Conservation (phyloP, 2,113 vertebrate species). For the Hippocampus barbouri region DNA sequence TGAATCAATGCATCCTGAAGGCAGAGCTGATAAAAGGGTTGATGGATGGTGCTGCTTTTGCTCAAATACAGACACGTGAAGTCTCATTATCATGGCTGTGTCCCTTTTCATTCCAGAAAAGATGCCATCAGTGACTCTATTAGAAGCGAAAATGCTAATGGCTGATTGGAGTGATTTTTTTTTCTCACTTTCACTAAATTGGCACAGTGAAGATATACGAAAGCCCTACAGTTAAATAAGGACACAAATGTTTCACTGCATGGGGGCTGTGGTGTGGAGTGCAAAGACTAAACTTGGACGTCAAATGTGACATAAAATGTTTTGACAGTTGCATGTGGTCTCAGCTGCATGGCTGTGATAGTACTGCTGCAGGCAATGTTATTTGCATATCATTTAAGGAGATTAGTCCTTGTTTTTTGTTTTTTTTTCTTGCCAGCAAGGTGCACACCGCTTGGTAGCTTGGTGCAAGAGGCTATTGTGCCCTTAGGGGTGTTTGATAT, state of each 20-base stretch:
- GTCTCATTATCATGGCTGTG: conserved; percentile 5
- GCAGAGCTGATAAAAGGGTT: conserved; percentile 5
- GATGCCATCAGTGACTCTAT: conserved; percentile 21
- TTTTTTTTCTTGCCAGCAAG: not conserved
- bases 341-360: not conserved
- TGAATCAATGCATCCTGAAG: conserved; percentile 22
- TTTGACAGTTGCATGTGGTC: not conserved
- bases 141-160: conserved; percentile 26
- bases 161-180: not conserved
- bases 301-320: conserved; percentile 2
- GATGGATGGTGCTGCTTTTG: conserved; percentile 21
- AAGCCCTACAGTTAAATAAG: not conserved
- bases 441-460: not conserved
- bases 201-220: not conserved
- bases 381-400: conserved; percentile 4
- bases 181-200: not conserved
- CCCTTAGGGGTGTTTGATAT: not conserved
- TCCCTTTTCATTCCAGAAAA: conserved; percentile 21
- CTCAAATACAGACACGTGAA: conserved; percentile 23
- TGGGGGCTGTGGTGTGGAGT: not conserved
- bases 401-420: not conserved
- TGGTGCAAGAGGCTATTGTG: not conserved
- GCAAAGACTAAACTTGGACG: not conserved
- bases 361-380: not conserved
- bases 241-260: not conserved